phyloP scores from a whole-genome alignment of 2,797 vertebrate species.

The Poecile montanus region DNA sequence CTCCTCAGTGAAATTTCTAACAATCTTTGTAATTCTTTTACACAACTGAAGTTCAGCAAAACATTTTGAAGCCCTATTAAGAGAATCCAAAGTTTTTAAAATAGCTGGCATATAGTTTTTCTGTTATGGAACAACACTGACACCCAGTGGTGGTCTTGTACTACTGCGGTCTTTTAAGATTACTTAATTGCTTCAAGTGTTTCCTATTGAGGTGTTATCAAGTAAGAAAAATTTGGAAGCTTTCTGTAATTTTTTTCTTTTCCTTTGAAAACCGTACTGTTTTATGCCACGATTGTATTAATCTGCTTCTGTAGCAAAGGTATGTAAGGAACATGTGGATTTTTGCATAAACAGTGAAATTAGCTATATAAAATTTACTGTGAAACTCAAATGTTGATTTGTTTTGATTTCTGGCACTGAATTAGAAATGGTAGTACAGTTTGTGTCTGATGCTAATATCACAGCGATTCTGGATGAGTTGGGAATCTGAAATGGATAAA shows the following conservation, averaged over 20 bases:
- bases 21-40: not conserved
- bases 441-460: not conserved
- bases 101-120: not conserved
- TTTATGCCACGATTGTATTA: not conserved
- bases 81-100: not conserved
- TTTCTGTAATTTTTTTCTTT: not conserved
- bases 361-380: not conserved
- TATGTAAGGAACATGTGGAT: not conserved
- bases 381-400: not conserved
- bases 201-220: not conserved
- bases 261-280: not conserved
- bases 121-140: slow-evolving; percentile 59
- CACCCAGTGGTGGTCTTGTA: slow-evolving; percentile 65
- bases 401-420: not conserved
- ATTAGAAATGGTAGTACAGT: not conserved
- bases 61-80: not conserved
- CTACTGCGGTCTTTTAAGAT: not conserved
- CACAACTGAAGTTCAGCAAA: not conserved
- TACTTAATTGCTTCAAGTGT: not conserved
- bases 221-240: not conserved
- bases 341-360: not conserved
- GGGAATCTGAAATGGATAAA: not conserved
- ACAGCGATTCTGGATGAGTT: not conserved
- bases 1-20: not conserved
- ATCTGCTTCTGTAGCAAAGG: not conserved